Evolutionary conservation across 2,888 invertebrate species (phyloP), one percentile per base, ranked within the genome.

Genomic region (Apocheima hispidaria): DNA sequence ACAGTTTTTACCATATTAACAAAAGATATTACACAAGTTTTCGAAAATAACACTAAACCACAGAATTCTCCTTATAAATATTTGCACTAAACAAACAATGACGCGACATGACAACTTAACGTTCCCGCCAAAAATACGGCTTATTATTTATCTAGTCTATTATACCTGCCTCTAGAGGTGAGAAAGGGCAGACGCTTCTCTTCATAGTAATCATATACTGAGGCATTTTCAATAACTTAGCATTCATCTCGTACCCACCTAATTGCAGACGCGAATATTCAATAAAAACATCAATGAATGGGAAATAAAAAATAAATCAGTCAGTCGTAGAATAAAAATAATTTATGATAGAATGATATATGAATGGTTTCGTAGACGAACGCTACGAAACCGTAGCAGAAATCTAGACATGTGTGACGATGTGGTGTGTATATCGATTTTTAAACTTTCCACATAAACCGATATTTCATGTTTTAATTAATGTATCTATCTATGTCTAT

Each of bases 321-420:
- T n/a, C n/a, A n/a, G n/a, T n/a, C n/a, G n/a, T n/a, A n/a, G n/a
- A n/a, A n/a, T n/a, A n/a, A n/a, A n/a, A n/a, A n/a, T n/a, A n/a
- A n/a, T n/a, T n/a, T n/a, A n/a, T n/a, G n/a, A n/a, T n/a, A n/a
- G n/a, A n/a, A n/a, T n/a, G n/a, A n/a, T n/a, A n/a, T n/a, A n/a
- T n/a, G n/a, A n/a, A n/a, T n/a, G n/a, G n/a, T n/a, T n/a, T 28
- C 30, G 51, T 41, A 51, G 40, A 28, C 4, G 12, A 16, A 16
- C 30, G 40, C 51, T 51, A 51, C 51, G 51, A 40, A 40, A 40
- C 30, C 51, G 51, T 51, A 51, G 40, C 51, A 18, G n/a, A 7
- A 7, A 28, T 40, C 51, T 51, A 51, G 28, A 28, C 10, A 41
- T 21, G 38, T 38, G 16, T 36, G 12, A 14, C 36, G 5, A 16